phyloP scores from a whole-genome alignment of 2,888 invertebrate species.

The Endotricha flammealis region DNA sequence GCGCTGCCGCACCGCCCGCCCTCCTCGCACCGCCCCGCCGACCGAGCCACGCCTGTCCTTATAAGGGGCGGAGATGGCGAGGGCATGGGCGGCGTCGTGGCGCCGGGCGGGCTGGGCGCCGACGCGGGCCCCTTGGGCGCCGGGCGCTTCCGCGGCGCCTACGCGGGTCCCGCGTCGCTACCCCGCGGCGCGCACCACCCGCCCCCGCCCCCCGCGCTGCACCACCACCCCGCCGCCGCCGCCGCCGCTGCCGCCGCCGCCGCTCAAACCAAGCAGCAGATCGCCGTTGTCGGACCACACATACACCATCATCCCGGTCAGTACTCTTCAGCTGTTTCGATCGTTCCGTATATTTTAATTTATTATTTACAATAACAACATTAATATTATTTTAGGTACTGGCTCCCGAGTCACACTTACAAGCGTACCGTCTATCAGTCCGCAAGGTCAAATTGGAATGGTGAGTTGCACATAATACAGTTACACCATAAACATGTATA shows the following conservation, averaged over 20 bases:
- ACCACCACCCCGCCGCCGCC: slow-evolving; percentile 15
- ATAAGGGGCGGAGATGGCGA: slow-evolving; percentile 40
- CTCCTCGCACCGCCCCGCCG: slow-evolving; percentile 44
- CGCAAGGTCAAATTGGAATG: slow-evolving; percentile 80
- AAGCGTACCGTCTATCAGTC: slow-evolving; percentile 79
- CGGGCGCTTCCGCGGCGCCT: slow-evolving; percentile 39
- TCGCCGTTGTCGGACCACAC: slow-evolving; percentile 27
- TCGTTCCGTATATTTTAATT: too few relatives aligned
- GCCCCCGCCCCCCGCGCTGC: slow-evolving; percentile 29
- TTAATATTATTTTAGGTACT: slow-evolving; percentile 42
- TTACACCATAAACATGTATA: background rate
- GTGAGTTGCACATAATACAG: slow-evolving; percentile 71
- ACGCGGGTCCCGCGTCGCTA: slow-evolving; percentile 58
- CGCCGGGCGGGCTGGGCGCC: slow-evolving; percentile 23
- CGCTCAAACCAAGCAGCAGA: slow-evolving; percentile 16
- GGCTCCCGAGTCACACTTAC: slow-evolving; percentile 72
- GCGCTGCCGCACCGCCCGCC: slow-evolving; percentile 66
- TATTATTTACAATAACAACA: background rate
- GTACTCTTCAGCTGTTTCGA: too few relatives aligned
- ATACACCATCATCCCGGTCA: slow-evolving; percentile 13
- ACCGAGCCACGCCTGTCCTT: slow-evolving; percentile 59
- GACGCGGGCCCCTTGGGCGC: slow-evolving; percentile 30
- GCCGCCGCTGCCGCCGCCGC: slow-evolving; percentile 15
- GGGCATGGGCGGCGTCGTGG: slow-evolving; percentile 24
- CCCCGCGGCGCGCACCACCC: slow-evolving; percentile 72